These are phyloP conservation scores for Equus przewalskii DNA, from an alignment of 2,113 vertebrate genomes.

Conservation along the genomic window DNA sequence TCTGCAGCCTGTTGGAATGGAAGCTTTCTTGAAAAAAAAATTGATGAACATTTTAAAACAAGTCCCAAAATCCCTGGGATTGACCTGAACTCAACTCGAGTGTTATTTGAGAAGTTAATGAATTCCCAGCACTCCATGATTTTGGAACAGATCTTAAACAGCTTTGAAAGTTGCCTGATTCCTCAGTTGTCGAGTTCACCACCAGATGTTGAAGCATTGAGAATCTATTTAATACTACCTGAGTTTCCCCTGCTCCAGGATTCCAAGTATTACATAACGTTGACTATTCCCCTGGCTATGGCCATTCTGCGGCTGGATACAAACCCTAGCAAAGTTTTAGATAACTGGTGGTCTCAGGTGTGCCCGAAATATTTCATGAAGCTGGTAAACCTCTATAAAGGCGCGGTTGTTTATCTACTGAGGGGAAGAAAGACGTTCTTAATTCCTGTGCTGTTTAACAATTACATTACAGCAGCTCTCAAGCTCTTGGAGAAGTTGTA, in stretches of 20 bases:
- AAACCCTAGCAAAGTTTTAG: conserved; percentile 99
- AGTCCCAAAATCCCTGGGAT: conserved; percentile 97
- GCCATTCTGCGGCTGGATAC: conserved; percentile 96
- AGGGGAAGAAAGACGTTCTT: conserved; percentile 94
- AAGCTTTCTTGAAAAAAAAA: too few relatives aligned
- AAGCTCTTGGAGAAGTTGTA: conserved; percentile 96
- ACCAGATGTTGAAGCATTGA: conserved; percentile 98
- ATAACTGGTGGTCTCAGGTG: conserved; percentile 99
- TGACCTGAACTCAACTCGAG: conserved; percentile 93
- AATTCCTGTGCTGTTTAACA: conserved; percentile 94
- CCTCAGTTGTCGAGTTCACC: conserved; percentile 96
- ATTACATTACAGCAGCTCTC: conserved; percentile 94
- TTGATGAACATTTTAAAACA: conserved; percentile 98
- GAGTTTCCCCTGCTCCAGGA: conserved; percentile 96
- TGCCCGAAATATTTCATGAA: conserved; percentile 94
- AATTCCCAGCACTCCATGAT: conserved; percentile 94
- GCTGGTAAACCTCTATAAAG: conserved; percentile 97
- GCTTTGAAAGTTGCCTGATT: conserved; percentile 98
- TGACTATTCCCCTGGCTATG: conserved; percentile 98
- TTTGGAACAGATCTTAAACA: conserved; percentile 96
- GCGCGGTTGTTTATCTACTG: conserved; percentile 95
- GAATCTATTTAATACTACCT: conserved; percentile 97
- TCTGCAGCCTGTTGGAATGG: too few relatives aligned
- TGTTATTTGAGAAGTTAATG: conserved; percentile 95
- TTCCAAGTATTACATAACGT: conserved; percentile 95